phyloP scores from a whole-genome alignment of 2,888 invertebrate species.

The Euplexia lucipara region DNA sequence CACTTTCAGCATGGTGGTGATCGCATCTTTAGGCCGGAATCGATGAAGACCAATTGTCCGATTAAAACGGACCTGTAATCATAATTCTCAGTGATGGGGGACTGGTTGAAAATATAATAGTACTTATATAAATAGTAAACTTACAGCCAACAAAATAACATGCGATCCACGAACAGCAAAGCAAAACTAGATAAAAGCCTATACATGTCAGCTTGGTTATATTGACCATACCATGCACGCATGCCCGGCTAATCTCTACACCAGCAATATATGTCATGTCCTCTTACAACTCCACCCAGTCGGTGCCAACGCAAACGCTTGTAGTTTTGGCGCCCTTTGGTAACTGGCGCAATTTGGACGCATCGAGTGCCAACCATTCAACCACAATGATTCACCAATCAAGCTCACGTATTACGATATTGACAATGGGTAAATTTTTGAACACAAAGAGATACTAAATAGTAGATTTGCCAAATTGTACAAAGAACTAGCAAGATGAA shows the following conservation, averaged over 20 bases:
- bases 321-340: conserved; percentile 43
- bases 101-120: no score
- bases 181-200: neutral
- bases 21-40: no score
- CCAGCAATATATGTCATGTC: conserved; percentile 14
- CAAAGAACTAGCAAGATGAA: neutral
- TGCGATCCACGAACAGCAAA: neutral
- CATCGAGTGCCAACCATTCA: conserved; percentile 2
- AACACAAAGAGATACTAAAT: neutral
- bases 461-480: no score
- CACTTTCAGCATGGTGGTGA: no score
- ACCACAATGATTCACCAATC: conserved; percentile 32
- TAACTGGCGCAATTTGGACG: conserved; percentile 43
- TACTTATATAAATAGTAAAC: no score
- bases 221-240: neutral
- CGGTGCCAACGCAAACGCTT: conserved; percentile 42
- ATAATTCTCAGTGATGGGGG: no score
- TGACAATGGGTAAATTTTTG: neutral
- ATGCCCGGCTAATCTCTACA: conserved; percentile 4
- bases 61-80: no score
- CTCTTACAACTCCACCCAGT: conserved; percentile 19
- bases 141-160: no score
- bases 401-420: neutral
- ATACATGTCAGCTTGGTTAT: neutral
- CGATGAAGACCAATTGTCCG: no score